phyloP scores from a whole-genome alignment of 2,113 vertebrate genomes.

The Uria lomvia region DNA sequence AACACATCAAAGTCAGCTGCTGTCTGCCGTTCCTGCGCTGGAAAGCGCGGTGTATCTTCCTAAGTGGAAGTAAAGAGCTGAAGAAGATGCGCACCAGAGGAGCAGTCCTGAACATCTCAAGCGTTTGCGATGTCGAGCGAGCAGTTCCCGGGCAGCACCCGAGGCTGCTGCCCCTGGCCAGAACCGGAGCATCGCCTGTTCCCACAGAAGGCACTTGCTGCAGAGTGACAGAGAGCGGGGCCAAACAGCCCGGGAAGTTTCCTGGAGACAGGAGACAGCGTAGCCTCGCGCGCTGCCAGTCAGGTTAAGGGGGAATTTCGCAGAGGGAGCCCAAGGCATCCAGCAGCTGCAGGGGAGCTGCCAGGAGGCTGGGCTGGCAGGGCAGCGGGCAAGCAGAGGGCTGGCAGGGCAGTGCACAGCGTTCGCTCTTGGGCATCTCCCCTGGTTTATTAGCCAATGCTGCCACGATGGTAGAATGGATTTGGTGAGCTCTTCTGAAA shows the following conservation, averaged over 20 bases:
- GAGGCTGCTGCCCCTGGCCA: not conserved
- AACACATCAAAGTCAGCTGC: constrained; percentile 32
- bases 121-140: not conserved
- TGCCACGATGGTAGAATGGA: not conserved
- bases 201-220: not conserved
- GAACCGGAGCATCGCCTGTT: constrained; percentile 26
- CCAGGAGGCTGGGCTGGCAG: not conserved
- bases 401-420: not conserved
- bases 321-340: not conserved
- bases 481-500: not conserved
- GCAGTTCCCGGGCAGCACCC: not conserved
- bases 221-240: not conserved
- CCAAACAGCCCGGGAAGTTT: not conserved
- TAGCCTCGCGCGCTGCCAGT: not conserved
- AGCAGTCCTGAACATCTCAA: not conserved
- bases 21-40: not conserved
- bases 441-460: not conserved
- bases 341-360: not conserved
- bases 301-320: constrained; percentile 1
- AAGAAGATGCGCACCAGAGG: not conserved
- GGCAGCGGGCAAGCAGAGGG: not conserved
- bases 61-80: constrained; percentile 6
- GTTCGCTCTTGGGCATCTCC: not conserved
- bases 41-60: not conserved
- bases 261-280: not conserved